Conservation (phyloP, 2,888 invertebrate species). For the Ormyrus thymus region DNA sequence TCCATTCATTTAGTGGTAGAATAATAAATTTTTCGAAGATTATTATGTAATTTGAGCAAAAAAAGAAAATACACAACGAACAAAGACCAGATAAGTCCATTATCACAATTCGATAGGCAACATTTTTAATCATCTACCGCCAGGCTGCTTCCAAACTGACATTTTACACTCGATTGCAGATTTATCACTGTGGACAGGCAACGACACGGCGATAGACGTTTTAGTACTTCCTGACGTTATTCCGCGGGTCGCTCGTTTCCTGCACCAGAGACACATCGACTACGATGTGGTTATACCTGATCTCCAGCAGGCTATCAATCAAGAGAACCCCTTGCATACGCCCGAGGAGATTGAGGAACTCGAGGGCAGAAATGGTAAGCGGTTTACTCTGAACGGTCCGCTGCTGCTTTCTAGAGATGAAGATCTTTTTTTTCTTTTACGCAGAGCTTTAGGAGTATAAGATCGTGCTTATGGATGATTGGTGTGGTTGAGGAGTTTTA, state of each 20-base stretch:
- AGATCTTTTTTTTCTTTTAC: neutral
- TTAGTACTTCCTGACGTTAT: constrained; percentile 82
- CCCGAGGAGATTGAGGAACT: constrained; percentile 81
- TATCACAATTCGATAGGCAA: neutral
- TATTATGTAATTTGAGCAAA: too few relatives aligned
- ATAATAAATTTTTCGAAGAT: too few relatives aligned
- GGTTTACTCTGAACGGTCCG: neutral
- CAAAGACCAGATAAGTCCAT: too few relatives aligned
- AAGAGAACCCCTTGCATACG: constrained; percentile 81
- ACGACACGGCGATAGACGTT: constrained; percentile 81
- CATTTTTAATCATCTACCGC: neutral
- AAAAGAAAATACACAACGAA: too few relatives aligned
- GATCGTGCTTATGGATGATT: too few relatives aligned
- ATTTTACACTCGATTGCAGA: constrained; percentile 72
- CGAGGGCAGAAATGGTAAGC: constrained; percentile 79
- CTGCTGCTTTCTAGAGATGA: neutral
- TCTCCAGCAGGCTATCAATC: constrained; percentile 85
- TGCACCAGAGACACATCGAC: constrained; percentile 80
- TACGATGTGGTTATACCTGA: constrained; percentile 86
- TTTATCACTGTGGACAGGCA: constrained; percentile 82
- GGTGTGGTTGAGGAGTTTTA: too few relatives aligned
- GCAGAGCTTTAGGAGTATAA: neutral
- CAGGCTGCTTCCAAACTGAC: neutral
- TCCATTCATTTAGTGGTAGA: too few relatives aligned
- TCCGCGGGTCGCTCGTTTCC: constrained; percentile 79